Base-by-base conservation (phyloP, 1,140 invertebrate genomes). In the Amyelois transitella region DNA sequence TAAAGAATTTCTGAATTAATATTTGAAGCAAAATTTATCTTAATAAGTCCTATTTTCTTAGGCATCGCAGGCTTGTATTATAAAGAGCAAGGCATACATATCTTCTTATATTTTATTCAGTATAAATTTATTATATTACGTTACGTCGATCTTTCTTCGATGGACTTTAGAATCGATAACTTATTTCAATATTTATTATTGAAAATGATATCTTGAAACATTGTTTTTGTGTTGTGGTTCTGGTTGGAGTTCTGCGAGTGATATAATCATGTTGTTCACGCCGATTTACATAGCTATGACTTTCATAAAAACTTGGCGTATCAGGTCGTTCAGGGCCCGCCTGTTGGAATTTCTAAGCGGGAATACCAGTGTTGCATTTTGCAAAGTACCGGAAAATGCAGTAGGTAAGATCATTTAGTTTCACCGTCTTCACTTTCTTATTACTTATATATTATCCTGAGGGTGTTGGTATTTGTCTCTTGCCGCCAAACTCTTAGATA, bases 251-350 rank as follows among this genome's bases (percentile, higher is more conserved):
- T 56, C 18, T 47, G 10, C 20, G 20, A 28, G 1, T 17, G 45
- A 43, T 47, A 44, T 60, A 32, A 84, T 60, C 53, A 88, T 88
- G 85, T 72, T 88, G 59, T 82, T 88, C 60, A 86, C 85, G 14
- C 81, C 85, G 43, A 85, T 88, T 66, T 88, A 86, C 55, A 86
- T 88, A 43, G 85, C 85, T 43, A 88, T 88, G 85, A 88, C 85
- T 69, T 88, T 88, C 55, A 85, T 88, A 51, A 86, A 85, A 56
- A 82, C 81, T 60, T 88, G 85, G 85, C 69, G 85, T 17, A 84
- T 88, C 60, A 75, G 85, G 24, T 88, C 85, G 0, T 83, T 86
- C 54, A 65, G 81, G 60, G 75, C 81, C 54, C 81, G 82, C 19
- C 69, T 88, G 44, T 67, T 86, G 18, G 80, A 88, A 54, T 88